Conservation (phyloP, 2,113 vertebrate species). For the Symphodus melops region DNA sequence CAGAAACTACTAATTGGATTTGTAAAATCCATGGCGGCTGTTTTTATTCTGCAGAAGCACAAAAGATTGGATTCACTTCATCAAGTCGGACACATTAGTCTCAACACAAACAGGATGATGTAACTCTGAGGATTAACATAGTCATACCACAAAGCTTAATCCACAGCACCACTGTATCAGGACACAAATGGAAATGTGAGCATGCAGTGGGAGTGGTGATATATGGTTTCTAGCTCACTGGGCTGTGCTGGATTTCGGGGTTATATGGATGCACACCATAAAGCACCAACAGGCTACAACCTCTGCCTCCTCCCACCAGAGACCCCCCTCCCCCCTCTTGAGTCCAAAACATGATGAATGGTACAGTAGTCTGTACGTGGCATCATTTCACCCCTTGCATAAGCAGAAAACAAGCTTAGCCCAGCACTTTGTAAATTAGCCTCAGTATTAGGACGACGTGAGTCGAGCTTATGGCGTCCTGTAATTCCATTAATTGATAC, state of each 20-base stretch:
- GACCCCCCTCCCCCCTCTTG: slow-evolving; percentile 5
- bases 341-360: slow-evolving; percentile 67
- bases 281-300: slow-evolving; percentile 39
- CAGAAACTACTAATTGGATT: slow-evolving; percentile 72
- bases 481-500: slow-evolving; percentile 66
- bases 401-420: slow-evolving; percentile 71
- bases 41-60: slow-evolving; percentile 57
- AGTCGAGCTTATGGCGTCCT: slow-evolving; percentile 12
- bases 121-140: slow-evolving; percentile 60
- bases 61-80: slow-evolving; percentile 68
- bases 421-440: slow-evolving; percentile 66
- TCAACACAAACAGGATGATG: slow-evolving; percentile 67
- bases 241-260: slow-evolving; percentile 43
- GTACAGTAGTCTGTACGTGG: slow-evolving; percentile 29
- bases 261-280: slow-evolving; percentile 43
- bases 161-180: slow-evolving; percentile 28
- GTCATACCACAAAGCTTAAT: slow-evolving; percentile 44
- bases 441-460: slow-evolving; percentile 43
- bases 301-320: slow-evolving; percentile 25
- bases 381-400: slow-evolving; percentile 54
- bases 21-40: slow-evolving; percentile 61
- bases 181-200: slow-evolving; percentile 51
- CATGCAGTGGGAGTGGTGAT: slow-evolving; percentile 44
- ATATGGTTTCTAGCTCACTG: slow-evolving; percentile 56
- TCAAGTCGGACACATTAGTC: slow-evolving; percentile 53